A percentile compares a stretch with the other conserved stretches of the same genome.
Conservation (phyloP, 37 sponge, comb jelly and placozoan genomes). For the Agelas oroides region DNA sequence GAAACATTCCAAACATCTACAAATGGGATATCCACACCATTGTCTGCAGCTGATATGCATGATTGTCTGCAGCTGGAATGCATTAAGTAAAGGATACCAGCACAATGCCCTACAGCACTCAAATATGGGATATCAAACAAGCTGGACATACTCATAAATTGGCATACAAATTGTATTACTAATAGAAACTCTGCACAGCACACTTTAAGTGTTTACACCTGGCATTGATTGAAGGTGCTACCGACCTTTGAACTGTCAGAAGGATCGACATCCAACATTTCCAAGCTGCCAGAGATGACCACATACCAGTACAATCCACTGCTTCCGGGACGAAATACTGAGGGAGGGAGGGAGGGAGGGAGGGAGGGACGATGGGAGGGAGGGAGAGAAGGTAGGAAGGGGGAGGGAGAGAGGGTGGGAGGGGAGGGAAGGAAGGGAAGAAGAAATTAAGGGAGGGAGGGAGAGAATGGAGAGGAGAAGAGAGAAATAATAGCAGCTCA, state of each 20-base stretch:
- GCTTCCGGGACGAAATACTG: constrained; percentile 78
- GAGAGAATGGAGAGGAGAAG: neutral
- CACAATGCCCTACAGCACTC: too few species aligned
- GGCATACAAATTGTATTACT: too few species aligned
- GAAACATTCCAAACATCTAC: too few species aligned
- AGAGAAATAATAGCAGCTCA: too few species aligned
- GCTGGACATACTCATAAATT: too few species aligned
- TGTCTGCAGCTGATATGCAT: too few species aligned
- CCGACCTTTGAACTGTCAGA: neutral
- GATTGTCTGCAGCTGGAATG: too few species aligned
- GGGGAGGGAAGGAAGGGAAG: neutral
- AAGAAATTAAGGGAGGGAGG: neutral
- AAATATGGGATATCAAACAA: too few species aligned
- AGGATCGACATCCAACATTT: constrained; percentile 57
- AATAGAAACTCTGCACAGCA: too few species aligned
- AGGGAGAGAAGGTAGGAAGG: neutral
- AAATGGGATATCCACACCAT: too few species aligned
- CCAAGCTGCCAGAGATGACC: constrained; percentile 67
- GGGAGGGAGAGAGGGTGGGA: neutral
- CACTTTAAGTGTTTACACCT: too few species aligned
- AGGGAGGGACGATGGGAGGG: constrained; percentile 4
- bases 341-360: constrained; percentile 3
- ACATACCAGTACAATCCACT: constrained; percentile 73
- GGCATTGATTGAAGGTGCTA: neutral
- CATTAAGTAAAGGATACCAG: too few species aligned